These are phyloP conservation scores for Dendrolimus punctatus DNA, from an alignment of 1,140 invertebrate species.

Conservation along the genomic window DNA sequence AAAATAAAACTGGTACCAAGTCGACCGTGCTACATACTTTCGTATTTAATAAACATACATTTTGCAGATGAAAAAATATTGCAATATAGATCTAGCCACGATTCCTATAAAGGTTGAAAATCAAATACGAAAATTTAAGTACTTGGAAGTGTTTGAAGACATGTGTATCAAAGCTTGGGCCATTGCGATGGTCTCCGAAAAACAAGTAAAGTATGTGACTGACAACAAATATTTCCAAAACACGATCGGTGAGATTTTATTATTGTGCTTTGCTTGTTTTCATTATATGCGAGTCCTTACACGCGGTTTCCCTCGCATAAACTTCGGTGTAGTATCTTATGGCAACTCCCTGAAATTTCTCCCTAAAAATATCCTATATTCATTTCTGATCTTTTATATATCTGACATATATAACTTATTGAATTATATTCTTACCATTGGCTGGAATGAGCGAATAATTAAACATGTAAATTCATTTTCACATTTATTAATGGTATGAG, in stretches of 20 bases:
- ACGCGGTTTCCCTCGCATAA: neutral
- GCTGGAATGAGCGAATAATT: no score
- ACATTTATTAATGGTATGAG: no score
- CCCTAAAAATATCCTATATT: no score
- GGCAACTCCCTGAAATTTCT: neutral
- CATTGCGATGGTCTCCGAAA: constrained; percentile 32
- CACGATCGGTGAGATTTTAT: constrained; percentile 19
- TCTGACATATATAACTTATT: no score
- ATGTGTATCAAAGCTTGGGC: constrained; percentile 39
- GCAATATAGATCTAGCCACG: constrained; percentile 33
- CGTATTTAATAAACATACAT: constrained; percentile 4
- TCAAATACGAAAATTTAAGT: constrained; percentile 27
- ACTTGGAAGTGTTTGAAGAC: constrained; percentile 23
- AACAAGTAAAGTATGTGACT: constrained; percentile 27
- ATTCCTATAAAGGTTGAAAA: constrained; percentile 23
- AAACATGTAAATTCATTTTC: no score
- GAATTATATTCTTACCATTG: no score
- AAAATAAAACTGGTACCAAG: no score
- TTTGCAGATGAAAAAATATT: constrained; percentile 52
- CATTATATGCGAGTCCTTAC: neutral
- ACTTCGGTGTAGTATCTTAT: constrained; percentile 1
- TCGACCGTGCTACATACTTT: neutral
- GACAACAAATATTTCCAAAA: constrained; percentile 24
- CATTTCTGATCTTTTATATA: no score
- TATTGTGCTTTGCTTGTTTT: neutral